Conservation (phyloP, 53 echinoderm and acorn worm species). For the Arbacia lixula region DNA sequence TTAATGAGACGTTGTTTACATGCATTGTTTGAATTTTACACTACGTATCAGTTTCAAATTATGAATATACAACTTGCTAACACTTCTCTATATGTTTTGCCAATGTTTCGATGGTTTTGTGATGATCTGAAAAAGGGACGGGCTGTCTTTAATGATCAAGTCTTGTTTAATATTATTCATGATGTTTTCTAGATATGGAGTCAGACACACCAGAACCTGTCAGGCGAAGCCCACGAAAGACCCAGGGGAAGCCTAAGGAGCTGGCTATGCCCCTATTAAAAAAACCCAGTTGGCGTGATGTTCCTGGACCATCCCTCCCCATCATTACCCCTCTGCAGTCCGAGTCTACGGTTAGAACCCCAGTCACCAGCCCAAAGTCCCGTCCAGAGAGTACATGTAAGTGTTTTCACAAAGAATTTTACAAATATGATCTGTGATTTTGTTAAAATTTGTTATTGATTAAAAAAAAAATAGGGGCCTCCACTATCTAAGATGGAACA, state of each 20-base stretch:
- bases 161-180: conserved; percentile 8
- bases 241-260: conserved; percentile 26
- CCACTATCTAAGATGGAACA: conserved; percentile 15
- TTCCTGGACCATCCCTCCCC: conserved; percentile 30
- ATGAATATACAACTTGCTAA: too few species aligned
- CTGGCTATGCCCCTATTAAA: conserved; percentile 30
- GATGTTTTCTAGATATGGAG: conserved; percentile 24
- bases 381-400: conserved; percentile 30
- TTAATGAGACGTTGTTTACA: too few species aligned
- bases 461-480: conserved; percentile 18
- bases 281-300: conserved; percentile 11
- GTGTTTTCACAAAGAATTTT: conserved; percentile 27
- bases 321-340: conserved; percentile 28
- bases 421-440: conserved; percentile 27
- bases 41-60: too few species aligned
- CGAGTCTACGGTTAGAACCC: conserved; percentile 5
- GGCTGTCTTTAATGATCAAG: conserved; percentile 30
- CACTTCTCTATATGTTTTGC: too few species aligned
- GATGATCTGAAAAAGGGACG: too few species aligned
- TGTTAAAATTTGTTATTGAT: background rate
- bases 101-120: too few species aligned
- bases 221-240: conserved; percentile 21
- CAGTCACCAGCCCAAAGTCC: conserved; percentile 23
- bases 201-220: conserved; percentile 19
- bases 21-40: too few species aligned